Evolutionary conservation across 2,888 invertebrate species (phyloP).

Genomic region (Blomia tropicalis): DNA sequence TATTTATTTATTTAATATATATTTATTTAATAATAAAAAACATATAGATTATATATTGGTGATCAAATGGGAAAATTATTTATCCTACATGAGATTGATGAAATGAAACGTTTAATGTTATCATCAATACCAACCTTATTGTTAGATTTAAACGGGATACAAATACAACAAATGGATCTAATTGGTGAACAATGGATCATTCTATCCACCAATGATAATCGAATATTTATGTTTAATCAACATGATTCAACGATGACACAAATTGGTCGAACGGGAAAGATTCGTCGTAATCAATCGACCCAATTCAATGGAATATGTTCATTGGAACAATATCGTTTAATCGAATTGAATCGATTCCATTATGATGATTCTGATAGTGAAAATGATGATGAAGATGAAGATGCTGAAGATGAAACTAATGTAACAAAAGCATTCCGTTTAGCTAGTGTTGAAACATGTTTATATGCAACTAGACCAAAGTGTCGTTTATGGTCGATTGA

Average conservation of each 20-base stretch:
- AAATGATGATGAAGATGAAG: neutral
- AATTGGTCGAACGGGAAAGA: slow-evolving; percentile 2
- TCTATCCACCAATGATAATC: slow-evolving; percentile 11
- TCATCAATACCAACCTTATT: neutral
- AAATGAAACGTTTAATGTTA: slow-evolving; percentile 10
- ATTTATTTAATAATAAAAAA: neutral
- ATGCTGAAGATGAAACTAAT: neutral
- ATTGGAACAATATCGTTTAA: neutral
- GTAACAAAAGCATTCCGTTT: neutral
- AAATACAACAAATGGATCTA: slow-evolving; percentile 19
- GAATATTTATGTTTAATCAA: slow-evolving; percentile 6
- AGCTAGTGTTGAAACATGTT: neutral
- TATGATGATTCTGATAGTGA: neutral
- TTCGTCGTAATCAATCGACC: neutral
- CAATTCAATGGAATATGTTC: neutral
- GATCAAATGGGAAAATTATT: slow-evolving; percentile 18
- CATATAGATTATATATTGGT: slow-evolving; percentile 14
- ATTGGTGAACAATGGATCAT: neutral
- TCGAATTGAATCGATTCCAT: neutral
- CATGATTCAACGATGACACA: slow-evolving; percentile 2
- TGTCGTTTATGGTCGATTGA: slow-evolving; percentile 22
- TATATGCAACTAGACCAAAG: slow-evolving; percentile 20
- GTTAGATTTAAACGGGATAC: slow-evolving; percentile 5
- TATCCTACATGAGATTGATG: slow-evolving; percentile 10
- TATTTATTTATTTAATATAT: neutral